A percentile compares a stretch with the other conserved stretches of the same genome.
Evolutionary conservation across 2,113 vertebrate genomes (phyloP).

Genomic region (Probosciger aterrimus): DNA sequence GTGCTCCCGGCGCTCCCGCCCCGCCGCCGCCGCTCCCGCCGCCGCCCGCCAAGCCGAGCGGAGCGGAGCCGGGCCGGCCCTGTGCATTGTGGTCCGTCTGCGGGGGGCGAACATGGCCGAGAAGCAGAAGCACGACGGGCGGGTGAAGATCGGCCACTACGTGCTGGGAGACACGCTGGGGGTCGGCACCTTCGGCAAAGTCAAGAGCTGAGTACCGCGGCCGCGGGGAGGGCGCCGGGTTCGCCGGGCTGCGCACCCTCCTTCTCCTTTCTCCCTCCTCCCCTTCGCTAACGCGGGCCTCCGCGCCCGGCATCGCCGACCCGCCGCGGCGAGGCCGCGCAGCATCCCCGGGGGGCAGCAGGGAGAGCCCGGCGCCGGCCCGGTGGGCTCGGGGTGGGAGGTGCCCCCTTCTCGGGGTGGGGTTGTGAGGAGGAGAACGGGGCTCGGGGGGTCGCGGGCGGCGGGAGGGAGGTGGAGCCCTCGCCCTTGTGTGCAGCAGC

Average conservation of each 20-base stretch:
- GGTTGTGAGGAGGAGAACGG: background rate
- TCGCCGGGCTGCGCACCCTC: background rate
- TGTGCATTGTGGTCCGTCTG: conserved; percentile 64
- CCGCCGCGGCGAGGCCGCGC: background rate
- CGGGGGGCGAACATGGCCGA: conserved; percentile 87
- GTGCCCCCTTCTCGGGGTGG: background rate
- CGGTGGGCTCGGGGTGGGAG: background rate
- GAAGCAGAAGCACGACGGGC: conserved; percentile 94
- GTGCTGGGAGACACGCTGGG: conserved; percentile 95
- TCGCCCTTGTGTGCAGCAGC: background rate
- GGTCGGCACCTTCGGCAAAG: conserved; percentile 98
- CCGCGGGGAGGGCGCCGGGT: background rate
- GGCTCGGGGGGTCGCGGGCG: background rate
- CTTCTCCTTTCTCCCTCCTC: no score
- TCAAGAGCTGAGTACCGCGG: conserved; percentile 91
- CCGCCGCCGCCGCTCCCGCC: background rate
- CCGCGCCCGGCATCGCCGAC: background rate
- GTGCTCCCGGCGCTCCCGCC: background rate
- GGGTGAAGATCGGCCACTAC: conserved; percentile 96
- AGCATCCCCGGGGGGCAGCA: background rate
- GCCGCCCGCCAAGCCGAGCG: background rate
- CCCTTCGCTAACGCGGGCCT: background rate
- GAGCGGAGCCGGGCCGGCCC: conserved; percentile 44
- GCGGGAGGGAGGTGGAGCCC: background rate
- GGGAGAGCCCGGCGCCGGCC: background rate